Conservation (phyloP, 1,140 invertebrate genomes). For the Bilobella aurantiaca region DNA sequence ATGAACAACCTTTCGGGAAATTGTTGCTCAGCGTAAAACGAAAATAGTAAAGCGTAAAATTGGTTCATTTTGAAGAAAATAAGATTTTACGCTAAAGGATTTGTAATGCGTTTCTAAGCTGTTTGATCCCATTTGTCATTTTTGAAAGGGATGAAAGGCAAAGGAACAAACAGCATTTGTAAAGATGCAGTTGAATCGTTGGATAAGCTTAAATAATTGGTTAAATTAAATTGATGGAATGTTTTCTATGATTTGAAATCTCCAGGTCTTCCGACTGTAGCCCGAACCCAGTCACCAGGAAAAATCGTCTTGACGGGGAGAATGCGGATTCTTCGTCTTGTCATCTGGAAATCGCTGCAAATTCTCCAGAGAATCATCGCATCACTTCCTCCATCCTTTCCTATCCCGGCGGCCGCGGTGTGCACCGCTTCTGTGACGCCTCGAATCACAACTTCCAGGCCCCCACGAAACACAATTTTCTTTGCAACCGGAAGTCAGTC, state of each 20-base stretch:
- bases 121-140: too few relatives aligned
- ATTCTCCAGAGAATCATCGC: conserved; percentile 28
- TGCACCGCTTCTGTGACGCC: conserved; percentile 49
- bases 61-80: too few relatives aligned
- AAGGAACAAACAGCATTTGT: too few relatives aligned
- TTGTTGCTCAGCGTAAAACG: too few relatives aligned
- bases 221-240: too few relatives aligned
- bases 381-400: conserved; percentile 49
- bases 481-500: conserved; percentile 51
- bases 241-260: conserved; percentile 9
- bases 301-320: conserved; percentile 9
- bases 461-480: conserved; percentile 57
- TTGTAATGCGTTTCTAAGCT: too few relatives aligned
- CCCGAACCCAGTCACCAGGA: conserved; percentile 22
- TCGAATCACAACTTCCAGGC: conserved; percentile 50
- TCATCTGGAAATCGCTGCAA: neutral
- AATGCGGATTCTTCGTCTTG: conserved; percentile 2
- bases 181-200: too few relatives aligned
- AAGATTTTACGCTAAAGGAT: too few relatives aligned
- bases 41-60: too few relatives aligned
- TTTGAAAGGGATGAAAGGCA: too few relatives aligned
- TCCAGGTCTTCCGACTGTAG: conserved; percentile 32
- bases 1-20: too few relatives aligned
- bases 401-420: conserved; percentile 37
- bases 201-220: too few relatives aligned